Evolutionary conservation across 1,140 invertebrate genomes (phyloP).

Genomic region (Sinonovacula constricta): DNA sequence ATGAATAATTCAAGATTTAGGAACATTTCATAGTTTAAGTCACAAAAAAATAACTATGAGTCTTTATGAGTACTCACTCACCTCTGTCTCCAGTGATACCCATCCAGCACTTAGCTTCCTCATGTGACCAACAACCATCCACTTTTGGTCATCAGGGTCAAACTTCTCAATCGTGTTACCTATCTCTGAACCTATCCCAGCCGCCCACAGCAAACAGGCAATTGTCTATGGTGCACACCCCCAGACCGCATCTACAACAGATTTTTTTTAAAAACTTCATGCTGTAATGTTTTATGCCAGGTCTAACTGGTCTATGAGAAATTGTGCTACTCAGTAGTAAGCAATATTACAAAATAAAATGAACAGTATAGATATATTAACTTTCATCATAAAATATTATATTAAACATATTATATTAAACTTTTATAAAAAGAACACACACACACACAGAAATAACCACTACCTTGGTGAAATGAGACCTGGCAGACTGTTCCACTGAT

Average conservation of each 20-base stretch:
- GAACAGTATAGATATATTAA: too few relatives aligned
- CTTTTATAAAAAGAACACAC: neutral
- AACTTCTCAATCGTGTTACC: conserved; percentile 93
- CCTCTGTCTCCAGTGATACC: conserved; percentile 89
- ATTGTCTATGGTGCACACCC: conserved; percentile 90
- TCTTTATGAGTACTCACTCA: conserved; percentile 3
- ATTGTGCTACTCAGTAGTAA: too few relatives aligned
- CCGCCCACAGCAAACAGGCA: conserved; percentile 93
- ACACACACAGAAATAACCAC: neutral
- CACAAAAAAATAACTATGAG: too few relatives aligned
- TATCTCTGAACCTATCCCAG: conserved; percentile 94
- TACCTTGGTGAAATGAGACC: conserved; percentile 87
- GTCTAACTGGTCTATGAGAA: too few relatives aligned
- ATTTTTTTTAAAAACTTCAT: too few relatives aligned
- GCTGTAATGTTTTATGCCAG: too few relatives aligned
- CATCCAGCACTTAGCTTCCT: conserved; percentile 91
- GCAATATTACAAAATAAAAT: too few relatives aligned
- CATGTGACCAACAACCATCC: conserved; percentile 87
- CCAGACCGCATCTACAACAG: conserved; percentile 86
- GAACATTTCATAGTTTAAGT: too few relatives aligned
- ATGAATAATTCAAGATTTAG: too few relatives aligned
- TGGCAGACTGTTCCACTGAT: conserved; percentile 82
- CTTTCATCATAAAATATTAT: too few relatives aligned
- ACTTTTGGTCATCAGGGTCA: conserved; percentile 87
- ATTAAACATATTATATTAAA: too few relatives aligned